Evolutionary conservation across 2,797 vertebrate genomes (phyloP), one percentile per base, ranked within the genome.

Genomic region (Hydrocynus forskahlii): DNA sequence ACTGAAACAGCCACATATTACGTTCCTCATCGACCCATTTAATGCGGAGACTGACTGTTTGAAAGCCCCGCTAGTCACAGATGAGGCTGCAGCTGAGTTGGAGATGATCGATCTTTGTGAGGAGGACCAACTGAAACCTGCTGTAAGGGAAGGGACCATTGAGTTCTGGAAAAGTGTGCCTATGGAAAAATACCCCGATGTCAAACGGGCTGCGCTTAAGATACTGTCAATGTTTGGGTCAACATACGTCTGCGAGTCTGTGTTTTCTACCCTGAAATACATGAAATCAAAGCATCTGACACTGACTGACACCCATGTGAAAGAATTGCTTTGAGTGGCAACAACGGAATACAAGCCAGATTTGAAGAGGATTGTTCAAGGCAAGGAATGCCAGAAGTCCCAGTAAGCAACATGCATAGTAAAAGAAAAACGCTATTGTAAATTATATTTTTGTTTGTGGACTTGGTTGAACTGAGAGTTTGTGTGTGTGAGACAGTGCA

Each of bases 1-100:
- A 78, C 80, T 81, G 73, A 86, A 87, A 86, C 84, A 73, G 38
- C 83, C 85, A 83, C 85, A 87, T 71, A 87, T 82, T 70, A 82
- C 74, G 6, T 85, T 87, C 82, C 80, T 86, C n/a, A 67, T 84
- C 12, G n/a, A 88, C 57, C 57, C n/a, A 48, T 74, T 74, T 40
- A 63, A 72, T 86, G 84, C 76, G 9, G 71, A 86, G 54, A 77
- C 83, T 2, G 79, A 82, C 79, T 80, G 78, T 80, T 85, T 88
- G 60, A 85, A 89, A 86, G 23, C 76, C 78, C 75, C 68, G 1
- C 60, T 85, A 2, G 79, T 88, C 63, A 76, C 76, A 75, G 80
- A 87, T 45, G 43, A 45, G 43, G 43, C n/a, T n/a, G n/a, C n/a
- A n/a, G n/a, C 7, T 45, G 43, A 45, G 43, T 52, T 85, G 75